Conservation (phyloP, 1,140 invertebrate genomes). For the Elymnias hypermnestra region DNA sequence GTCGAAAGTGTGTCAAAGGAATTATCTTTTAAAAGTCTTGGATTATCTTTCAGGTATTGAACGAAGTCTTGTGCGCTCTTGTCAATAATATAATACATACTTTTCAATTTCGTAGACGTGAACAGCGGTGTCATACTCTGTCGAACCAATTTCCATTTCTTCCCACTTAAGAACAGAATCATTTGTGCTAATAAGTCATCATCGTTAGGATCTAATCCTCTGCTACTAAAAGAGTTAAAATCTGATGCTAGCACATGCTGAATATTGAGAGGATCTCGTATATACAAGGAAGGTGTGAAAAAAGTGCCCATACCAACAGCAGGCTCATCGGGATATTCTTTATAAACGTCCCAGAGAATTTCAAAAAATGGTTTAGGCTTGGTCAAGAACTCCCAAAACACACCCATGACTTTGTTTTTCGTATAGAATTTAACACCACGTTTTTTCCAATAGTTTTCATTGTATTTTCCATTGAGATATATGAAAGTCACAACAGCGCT, state of each 20-base stretch:
- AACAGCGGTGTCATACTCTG: slow-evolving; percentile 66
- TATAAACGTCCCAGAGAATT: slow-evolving; percentile 30
- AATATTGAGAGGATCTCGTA: slow-evolving; percentile 73
- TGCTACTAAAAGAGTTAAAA: slow-evolving; percentile 68
- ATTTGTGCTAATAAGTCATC: slow-evolving; percentile 75
- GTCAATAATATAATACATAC: slow-evolving; percentile 60
- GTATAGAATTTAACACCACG: slow-evolving; percentile 21
- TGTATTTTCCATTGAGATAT: slow-evolving; percentile 15
- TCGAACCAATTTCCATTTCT: slow-evolving; percentile 61
- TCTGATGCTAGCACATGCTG: slow-evolving; percentile 69
- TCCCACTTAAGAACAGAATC: slow-evolving; percentile 65
- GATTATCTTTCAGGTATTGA: slow-evolving; percentile 27
- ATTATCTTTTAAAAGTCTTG: slow-evolving; percentile 21
- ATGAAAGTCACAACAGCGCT: not conserved
- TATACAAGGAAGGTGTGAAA: slow-evolving; percentile 55
- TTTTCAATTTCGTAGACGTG: slow-evolving; percentile 61
- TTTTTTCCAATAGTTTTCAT: slow-evolving; percentile 26
- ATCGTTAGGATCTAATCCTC: slow-evolving; percentile 70
- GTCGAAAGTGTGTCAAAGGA: slow-evolving; percentile 19
- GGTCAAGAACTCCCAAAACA: slow-evolving; percentile 25
- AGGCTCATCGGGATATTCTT: slow-evolving; percentile 26
- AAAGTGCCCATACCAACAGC: slow-evolving; percentile 52
- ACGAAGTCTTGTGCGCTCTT: slow-evolving; percentile 44
- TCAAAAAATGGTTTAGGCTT: slow-evolving; percentile 25
- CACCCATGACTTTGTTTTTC: slow-evolving; percentile 28